Conservation (phyloP, 2,797 vertebrate species). For the Halcyon leucocephala region DNA sequence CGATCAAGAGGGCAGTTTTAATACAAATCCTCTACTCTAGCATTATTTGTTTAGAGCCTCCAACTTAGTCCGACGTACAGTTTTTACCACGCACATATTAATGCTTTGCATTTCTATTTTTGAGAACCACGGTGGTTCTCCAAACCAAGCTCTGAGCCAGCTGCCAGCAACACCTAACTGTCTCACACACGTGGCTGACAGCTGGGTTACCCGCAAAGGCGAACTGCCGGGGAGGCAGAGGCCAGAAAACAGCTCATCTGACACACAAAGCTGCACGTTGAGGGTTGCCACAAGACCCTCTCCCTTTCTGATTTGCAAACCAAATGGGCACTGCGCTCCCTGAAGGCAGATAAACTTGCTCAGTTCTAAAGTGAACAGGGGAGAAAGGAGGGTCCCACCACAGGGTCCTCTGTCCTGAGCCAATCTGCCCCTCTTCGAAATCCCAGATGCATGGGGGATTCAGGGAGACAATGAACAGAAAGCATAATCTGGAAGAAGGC, state of each 20-base stretch:
- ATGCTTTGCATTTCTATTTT: neutral
- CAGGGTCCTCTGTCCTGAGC: rapidly evolving
- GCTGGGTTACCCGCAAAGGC: neutral
- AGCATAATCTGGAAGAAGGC: neutral
- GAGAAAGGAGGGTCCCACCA: neutral
- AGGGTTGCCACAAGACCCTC: neutral
- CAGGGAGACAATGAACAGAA: neutral
- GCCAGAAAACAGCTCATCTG: neutral
- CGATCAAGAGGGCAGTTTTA: neutral
- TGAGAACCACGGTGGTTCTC: neutral
- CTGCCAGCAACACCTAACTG: neutral
- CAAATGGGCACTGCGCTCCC: neutral
- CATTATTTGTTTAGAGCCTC: neutral
- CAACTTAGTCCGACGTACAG: rapidly evolving
- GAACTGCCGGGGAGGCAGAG: neutral
- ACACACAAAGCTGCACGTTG: rapidly evolving
- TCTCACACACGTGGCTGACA: neutral
- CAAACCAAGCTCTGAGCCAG: neutral
- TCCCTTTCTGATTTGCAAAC: conserved; percentile 7
- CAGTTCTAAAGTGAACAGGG: rapidly evolving
- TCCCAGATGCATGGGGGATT: neutral
- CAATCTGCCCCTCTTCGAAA: neutral
- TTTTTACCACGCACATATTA: neutral
- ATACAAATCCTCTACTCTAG: neutral
- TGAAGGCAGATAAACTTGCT: neutral